Base-by-base conservation (phyloP, 2,888 invertebrate species). In the Dione vanillae region DNA sequence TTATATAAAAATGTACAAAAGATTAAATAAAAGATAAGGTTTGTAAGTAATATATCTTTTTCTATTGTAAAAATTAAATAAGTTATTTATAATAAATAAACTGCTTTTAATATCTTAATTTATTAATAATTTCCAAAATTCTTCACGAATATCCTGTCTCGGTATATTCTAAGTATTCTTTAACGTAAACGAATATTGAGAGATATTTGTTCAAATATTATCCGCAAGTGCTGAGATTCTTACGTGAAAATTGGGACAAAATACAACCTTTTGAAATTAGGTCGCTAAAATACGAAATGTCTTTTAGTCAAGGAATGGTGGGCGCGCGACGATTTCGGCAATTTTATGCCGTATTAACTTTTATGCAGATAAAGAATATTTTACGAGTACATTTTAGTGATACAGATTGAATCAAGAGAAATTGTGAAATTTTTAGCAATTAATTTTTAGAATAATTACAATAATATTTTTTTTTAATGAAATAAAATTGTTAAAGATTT, bases 251-350 rank as follows among this genome's bases (percentile, higher is more conserved):
- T 86, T 85, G 85, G 89, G 84, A 82, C 90, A 87, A 86, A 84
- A 85, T 85, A 84, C 85, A 90, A 86, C 88, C 86, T 86, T 88
- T 49, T 75, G 74, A 80, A 91, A 89, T 89, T 85, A 78, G 90
- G 90, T 90, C 89, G 87, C 83, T 81, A 79, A 81, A 85, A 83
- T 82, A 82, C 77, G 77, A 81, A 83, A 84, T 78, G 77, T 77
- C 75, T 76, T 71, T 73, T 73, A 75, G 75, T 74, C 76, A 80
- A 80, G 80, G 77, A 78, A 79, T 71, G 71, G 72, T 68, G 71
- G 69, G 72, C 71, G 64, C 69, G 65, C 72, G 65, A 70, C 70
- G 35, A 72, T 74, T 66, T 67, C 64, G 61, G 62, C 65, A 74
- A 70, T 74, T 72, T 72, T 66, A 67, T 67, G 70, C 72, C 35